A percentile compares a stretch with the other conserved stretches of the same genome.
These are phyloP conservation scores for Lycocerus yunnanus DNA, from an alignment of 2,888 invertebrate genomes.

Conservation along the genomic window DNA sequence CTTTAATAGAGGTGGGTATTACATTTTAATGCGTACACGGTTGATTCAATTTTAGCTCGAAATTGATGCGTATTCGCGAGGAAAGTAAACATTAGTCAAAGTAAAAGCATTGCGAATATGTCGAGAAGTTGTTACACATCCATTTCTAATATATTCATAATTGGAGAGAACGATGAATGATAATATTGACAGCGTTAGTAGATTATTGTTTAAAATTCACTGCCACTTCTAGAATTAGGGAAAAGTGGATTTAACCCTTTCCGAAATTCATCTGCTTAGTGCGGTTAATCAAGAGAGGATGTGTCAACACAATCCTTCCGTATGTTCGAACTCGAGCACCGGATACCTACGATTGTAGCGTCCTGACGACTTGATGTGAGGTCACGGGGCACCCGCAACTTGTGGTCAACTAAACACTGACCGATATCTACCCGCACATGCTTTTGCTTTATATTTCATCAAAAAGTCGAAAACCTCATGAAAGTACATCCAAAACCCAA, in stretches of 20 bases:
- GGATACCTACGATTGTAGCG: slow-evolving; percentile 27
- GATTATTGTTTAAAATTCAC: slow-evolving; percentile 55
- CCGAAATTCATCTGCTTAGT: slow-evolving; percentile 42
- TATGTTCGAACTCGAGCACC: slow-evolving; percentile 22
- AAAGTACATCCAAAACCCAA: neutral
- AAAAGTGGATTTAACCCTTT: slow-evolving; percentile 54
- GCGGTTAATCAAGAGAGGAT: slow-evolving; percentile 45
- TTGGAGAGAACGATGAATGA: slow-evolving; percentile 44
- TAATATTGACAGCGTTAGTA: slow-evolving; percentile 54
- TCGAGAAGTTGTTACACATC: slow-evolving; percentile 40
- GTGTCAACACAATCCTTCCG: slow-evolving; percentile 33
- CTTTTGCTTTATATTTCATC: slow-evolving; percentile 23
- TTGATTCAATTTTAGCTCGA: slow-evolving; percentile 53
- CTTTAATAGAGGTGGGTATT: slow-evolving; percentile 53
- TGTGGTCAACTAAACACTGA: slow-evolving; percentile 26
- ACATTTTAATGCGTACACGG: slow-evolving; percentile 53
- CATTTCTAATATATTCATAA: slow-evolving; percentile 49
- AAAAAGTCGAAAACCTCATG: slow-evolving; percentile 22
- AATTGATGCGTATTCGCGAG: slow-evolving; percentile 45
- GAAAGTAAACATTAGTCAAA: slow-evolving; percentile 45
- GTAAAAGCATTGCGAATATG: slow-evolving; percentile 32
- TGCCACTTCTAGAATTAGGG: slow-evolving; percentile 52
- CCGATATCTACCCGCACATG: slow-evolving; percentile 28
- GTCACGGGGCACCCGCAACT: slow-evolving; percentile 36
- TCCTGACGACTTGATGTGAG: slow-evolving; percentile 25